Evolutionary conservation across 2,888 invertebrate genomes (phyloP).

Genomic region (Tineola bisselliella): DNA sequence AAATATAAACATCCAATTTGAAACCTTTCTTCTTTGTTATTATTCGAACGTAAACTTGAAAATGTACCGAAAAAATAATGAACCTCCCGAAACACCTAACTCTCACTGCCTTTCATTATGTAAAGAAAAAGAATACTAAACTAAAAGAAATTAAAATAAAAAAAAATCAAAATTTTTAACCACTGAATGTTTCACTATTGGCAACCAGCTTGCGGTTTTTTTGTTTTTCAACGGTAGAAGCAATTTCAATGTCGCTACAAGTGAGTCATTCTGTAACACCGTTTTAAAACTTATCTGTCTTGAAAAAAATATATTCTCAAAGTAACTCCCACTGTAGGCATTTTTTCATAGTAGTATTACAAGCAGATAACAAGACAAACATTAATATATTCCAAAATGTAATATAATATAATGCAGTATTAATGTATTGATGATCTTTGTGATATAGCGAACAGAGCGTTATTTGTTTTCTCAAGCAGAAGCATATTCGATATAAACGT

Average conservation of each 20-base stretch:
- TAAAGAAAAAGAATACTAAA: neutral
- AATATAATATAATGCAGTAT: no score
- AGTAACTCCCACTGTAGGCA: no score
- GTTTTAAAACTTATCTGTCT: no score
- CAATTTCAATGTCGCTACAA: constrained; percentile 7
- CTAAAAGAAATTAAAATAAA: neutral
- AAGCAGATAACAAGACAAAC: no score
- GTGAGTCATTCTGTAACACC: constrained; percentile 2
- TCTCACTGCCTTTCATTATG: constrained; percentile 12
- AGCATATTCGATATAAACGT: no score
- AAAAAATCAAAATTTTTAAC: neutral
- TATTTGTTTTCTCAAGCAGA: no score
- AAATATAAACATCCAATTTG: constrained; percentile 14
- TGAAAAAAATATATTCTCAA: no score
- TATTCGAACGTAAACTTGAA: neutral
- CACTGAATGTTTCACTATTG: constrained; percentile 7
- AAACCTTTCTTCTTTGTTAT: neutral
- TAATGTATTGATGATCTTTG: no score
- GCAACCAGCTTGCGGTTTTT: neutral
- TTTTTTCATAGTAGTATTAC: no score
- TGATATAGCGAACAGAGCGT: no score
- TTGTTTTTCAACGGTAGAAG: constrained; percentile 8
- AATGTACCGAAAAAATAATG: neutral
- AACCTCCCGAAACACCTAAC: neutral
- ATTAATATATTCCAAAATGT: no score